These are phyloP conservation scores for Pinctada fucata DNA, from an alignment of 2,888 invertebrate genomes.

Conservation along the genomic window DNA sequence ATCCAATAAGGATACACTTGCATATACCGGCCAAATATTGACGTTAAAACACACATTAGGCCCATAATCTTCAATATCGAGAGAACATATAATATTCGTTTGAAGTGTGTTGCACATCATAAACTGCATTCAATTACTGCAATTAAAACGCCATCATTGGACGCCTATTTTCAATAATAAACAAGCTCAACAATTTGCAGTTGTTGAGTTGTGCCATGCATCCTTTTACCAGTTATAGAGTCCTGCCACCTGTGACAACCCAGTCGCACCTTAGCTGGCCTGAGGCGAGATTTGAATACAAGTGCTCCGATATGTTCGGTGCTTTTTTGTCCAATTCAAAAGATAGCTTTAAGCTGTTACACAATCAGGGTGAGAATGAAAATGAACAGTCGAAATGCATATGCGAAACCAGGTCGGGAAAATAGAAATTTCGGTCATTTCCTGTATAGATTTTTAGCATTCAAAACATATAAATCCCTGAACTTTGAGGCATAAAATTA, in stretches of 20 bases:
- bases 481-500: no score
- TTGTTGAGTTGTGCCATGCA: neutral
- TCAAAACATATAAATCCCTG: no score
- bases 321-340: constrained; percentile 6
- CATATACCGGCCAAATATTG: no score
- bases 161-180: constrained; percentile 4
- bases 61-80: neutral
- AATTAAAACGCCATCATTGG: constrained; percentile 23
- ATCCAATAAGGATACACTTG: no score
- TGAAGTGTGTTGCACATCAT: constrained; percentile 20
- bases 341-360: constrained; percentile 6
- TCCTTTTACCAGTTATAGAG: neutral
- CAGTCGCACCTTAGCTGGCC: constrained; percentile 21
- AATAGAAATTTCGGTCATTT: no score
- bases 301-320: constrained; percentile 6
- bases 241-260: constrained; percentile 22
- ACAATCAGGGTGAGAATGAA: neutral
- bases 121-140: constrained; percentile 6
- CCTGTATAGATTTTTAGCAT: no score
- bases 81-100: constrained; percentile 7
- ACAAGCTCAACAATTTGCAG: constrained; percentile 15
- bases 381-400: neutral
- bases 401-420: no score
- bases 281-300: constrained; percentile 14
- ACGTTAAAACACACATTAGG: neutral